Conservation (phyloP, 2,797 vertebrate genomes). For the Myotis pilosus region DNA sequence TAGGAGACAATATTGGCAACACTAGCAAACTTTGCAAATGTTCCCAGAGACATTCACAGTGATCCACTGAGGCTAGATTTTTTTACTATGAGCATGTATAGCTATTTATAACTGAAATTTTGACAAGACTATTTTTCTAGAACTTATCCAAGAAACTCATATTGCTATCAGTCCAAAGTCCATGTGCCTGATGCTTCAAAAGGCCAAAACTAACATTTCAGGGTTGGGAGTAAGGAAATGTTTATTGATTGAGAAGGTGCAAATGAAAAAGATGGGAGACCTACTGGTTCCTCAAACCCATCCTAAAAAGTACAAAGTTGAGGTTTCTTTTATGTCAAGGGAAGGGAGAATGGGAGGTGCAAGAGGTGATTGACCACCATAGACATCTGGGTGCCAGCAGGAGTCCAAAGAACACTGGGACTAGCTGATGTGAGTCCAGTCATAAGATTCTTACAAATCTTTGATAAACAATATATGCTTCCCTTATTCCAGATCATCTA, state of each 20-base stretch:
- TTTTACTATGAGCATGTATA: neutral
- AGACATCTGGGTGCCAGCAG: neutral
- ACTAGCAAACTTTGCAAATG: neutral
- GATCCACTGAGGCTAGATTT: neutral
- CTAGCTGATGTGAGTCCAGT: neutral
- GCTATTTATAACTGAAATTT: neutral
- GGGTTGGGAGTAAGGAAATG: neutral
- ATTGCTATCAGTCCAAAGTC: neutral
- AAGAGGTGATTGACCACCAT: neutral
- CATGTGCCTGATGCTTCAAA: neutral
- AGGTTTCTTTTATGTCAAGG: neutral
- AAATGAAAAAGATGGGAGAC: neutral
- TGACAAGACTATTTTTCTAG: neutral
- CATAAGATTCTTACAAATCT: neutral
- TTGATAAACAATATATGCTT: neutral
- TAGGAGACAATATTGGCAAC: neutral
- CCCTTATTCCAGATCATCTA: too few relatives aligned
- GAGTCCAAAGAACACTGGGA: neutral
- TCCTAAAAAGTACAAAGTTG: neutral
- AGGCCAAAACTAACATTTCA: neutral
- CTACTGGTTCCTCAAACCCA: neutral
- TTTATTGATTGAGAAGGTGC: neutral
- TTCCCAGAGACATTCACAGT: neutral
- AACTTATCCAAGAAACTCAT: neutral
- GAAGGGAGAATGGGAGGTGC: neutral